These are phyloP conservation scores for Pristionchus entomophagus DNA, from an alignment of 2,888 invertebrate genomes.

Conservation along the genomic window DNA sequence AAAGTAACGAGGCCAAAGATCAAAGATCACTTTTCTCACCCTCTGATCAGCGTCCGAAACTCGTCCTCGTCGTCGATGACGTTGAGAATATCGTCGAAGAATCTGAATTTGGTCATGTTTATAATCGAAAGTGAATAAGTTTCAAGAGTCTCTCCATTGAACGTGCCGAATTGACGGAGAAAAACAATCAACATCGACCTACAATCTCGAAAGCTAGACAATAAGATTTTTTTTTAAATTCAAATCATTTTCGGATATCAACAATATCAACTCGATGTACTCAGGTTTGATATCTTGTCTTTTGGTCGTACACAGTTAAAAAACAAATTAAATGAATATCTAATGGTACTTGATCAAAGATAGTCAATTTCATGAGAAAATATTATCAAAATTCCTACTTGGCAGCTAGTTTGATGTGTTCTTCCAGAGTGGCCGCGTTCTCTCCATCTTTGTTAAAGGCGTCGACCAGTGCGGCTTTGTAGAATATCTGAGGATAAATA, in stretches of 20 bases:
- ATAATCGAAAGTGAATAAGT: neutral
- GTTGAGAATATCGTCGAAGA: constrained; percentile 72
- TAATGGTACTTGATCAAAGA: too few relatives aligned
- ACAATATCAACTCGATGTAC: too few relatives aligned
- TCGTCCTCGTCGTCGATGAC: constrained; percentile 69
- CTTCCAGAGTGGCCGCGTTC: constrained; percentile 71
- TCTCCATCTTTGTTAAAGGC: constrained; percentile 74
- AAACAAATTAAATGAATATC: too few relatives aligned
- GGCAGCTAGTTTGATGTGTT: constrained; percentile 68
- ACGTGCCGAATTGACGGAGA: too few relatives aligned
- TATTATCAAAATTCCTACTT: too few relatives aligned
- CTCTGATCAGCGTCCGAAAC: constrained; percentile 56
- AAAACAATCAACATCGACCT: too few relatives aligned
- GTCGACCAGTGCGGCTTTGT: constrained; percentile 74
- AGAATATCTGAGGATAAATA: constrained; percentile 74
- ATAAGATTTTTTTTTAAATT: too few relatives aligned
- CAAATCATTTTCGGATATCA: too few relatives aligned
- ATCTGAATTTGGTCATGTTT: constrained; percentile 56
- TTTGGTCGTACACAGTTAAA: too few relatives aligned
- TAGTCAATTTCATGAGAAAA: too few relatives aligned
- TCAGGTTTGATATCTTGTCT: too few relatives aligned
- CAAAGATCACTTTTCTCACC: constrained; percentile 39
- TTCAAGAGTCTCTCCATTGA: neutral
- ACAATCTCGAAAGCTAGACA: too few relatives aligned
- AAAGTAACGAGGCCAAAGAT: neutral